Evolutionary conservation across 2,888 invertebrate species (phyloP).

Genomic region (Alsophila aescularia): DNA sequence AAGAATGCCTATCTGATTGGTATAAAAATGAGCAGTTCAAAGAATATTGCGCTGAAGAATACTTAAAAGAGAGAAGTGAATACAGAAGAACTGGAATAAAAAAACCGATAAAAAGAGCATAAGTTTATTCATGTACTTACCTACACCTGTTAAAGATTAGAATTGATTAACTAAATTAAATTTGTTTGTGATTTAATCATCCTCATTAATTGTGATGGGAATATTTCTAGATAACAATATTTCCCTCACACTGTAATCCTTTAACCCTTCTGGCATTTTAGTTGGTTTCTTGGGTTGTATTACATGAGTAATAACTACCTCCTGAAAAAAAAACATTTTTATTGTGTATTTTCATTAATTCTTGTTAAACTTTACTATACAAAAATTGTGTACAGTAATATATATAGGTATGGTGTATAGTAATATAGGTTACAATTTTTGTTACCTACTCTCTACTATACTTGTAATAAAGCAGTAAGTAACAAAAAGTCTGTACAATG

Average conservation of each 20-base stretch:
- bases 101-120: conserved; percentile 80
- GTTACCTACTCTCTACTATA: no score
- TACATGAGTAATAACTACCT: conserved; percentile 88
- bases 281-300: conserved; percentile 53
- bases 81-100: conserved; percentile 92
- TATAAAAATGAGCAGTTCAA: conserved; percentile 90
- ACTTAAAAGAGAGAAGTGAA: conserved; percentile 91
- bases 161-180: conserved; percentile 55
- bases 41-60: conserved; percentile 89
- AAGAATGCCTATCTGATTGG: conserved; percentile 90
- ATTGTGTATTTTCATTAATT: no score
- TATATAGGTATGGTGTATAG: no score
- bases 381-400: no score
- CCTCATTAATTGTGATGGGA: conserved; percentile 71
- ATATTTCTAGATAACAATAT: conserved; percentile 85
- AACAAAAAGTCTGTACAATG: no score
- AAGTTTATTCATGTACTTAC: conserved; percentile 37
- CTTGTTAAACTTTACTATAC: no score
- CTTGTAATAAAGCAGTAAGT: no score
- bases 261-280: conserved; percentile 77
- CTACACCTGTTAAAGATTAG: conserved; percentile 16
- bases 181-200: conserved; percentile 57
- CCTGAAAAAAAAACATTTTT: conserved; percentile 70
- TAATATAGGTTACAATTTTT: no score
- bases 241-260: conserved; percentile 86